phyloP scores from a whole-genome alignment of 2,797 vertebrate species.

The Cyprinodon diabolis region DNA sequence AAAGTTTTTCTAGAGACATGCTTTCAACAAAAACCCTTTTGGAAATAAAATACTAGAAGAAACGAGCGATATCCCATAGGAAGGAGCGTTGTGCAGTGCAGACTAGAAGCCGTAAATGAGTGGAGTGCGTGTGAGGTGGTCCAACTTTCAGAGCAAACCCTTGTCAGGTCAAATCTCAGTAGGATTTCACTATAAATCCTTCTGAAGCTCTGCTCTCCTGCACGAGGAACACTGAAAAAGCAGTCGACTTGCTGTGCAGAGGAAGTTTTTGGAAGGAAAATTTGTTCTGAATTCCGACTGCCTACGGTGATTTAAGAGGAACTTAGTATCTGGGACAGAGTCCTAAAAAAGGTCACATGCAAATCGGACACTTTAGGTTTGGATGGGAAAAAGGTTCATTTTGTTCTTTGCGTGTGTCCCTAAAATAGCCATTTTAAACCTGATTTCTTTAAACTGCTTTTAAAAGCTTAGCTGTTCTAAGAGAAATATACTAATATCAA shows the following conservation, averaged over 20 bases:
- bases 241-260: slow-evolving; percentile 30
- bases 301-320: slow-evolving; percentile 44
- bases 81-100: slow-evolving; percentile 14
- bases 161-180: slow-evolving; percentile 67
- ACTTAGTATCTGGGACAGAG: slow-evolving; percentile 47
- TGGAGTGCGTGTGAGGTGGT: slow-evolving; percentile 58
- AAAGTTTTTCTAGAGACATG: slow-evolving; percentile 28
- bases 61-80: slow-evolving; percentile 12
- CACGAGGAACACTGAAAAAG: slow-evolving; percentile 39
- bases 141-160: slow-evolving; percentile 51
- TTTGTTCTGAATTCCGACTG: slow-evolving; percentile 35
- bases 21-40: slow-evolving; percentile 48
- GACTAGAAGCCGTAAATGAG: slow-evolving; percentile 24
- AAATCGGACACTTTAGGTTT: slow-evolving; percentile 47
- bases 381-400: slow-evolving; percentile 31
- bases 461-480: too few species aligned
- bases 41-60: slow-evolving; percentile 40
- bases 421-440: slow-evolving; percentile 1
- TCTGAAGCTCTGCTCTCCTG: slow-evolving; percentile 40
- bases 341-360: slow-evolving; percentile 65
- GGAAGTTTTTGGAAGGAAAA: slow-evolving; percentile 37
- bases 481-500: neutral
- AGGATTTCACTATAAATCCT: slow-evolving; percentile 56
- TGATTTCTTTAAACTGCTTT: neutral
- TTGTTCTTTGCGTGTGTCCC: neutral